phyloP scores from a whole-genome alignment of 2,888 invertebrate species.

The Drosophila diplacantha region DNA sequence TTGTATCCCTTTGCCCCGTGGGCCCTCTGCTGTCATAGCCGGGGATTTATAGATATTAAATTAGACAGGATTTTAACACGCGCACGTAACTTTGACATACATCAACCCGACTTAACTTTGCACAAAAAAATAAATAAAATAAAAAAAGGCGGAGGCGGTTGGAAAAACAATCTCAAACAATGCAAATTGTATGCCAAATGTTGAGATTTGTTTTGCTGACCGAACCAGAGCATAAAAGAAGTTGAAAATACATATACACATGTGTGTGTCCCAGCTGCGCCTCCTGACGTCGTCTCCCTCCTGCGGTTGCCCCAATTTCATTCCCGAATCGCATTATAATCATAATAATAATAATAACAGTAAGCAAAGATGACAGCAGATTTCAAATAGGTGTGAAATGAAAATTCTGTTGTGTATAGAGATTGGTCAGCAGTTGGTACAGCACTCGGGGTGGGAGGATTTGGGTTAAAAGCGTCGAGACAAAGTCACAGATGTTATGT shows the following conservation, averaged over 20 bases:
- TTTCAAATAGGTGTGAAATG: conserved; percentile 55
- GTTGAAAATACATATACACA: not conserved
- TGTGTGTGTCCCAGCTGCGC: conserved; percentile 44
- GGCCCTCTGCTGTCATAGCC: conserved; percentile 50
- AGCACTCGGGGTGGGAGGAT: conserved; percentile 2
- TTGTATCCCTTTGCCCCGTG: conserved; percentile 19
- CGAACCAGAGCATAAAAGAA: conserved; percentile 16
- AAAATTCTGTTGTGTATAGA: conserved; percentile 26
- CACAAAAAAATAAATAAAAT: conserved; percentile 9
- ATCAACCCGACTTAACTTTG: conserved; percentile 63
- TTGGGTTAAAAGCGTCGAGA: conserved; percentile 13
- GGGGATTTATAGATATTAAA: conserved; percentile 72
- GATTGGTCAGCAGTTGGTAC: conserved; percentile 43
- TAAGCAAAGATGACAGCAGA: conserved; percentile 39
- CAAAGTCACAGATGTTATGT: conserved; percentile 49
- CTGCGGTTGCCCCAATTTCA: conserved; percentile 56
- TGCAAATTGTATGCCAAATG: conserved; percentile 66
- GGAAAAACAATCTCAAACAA: conserved; percentile 40
- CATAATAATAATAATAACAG: conserved; percentile 51
- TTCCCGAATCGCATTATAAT: conserved; percentile 54
- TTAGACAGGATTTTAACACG: conserved; percentile 64
- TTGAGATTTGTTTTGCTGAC: conserved; percentile 47
- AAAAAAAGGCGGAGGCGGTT: not conserved
- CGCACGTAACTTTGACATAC: conserved; percentile 69
- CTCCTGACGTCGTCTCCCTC: conserved; percentile 17